Conservation (phyloP, 2,113 vertebrate species). For the Vireo altiloquus region DNA sequence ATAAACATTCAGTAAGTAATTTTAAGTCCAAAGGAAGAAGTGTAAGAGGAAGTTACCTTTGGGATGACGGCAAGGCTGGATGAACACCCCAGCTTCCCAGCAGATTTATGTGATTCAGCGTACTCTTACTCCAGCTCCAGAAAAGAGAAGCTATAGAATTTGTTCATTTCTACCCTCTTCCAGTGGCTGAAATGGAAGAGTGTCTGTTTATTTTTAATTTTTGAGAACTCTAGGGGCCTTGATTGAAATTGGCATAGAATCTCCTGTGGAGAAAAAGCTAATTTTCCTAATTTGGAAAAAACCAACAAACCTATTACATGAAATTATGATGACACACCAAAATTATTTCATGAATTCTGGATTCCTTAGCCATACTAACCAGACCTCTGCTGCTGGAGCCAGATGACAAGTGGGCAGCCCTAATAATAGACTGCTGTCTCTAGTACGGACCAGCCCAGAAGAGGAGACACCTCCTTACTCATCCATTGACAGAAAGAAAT, state of each 20-base stretch:
- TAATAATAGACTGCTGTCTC: background rate
- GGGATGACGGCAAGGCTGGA: background rate
- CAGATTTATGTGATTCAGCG: background rate
- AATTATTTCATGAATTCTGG: background rate
- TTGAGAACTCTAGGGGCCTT: background rate
- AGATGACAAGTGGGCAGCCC: fast-evolving
- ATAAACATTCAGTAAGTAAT: background rate
- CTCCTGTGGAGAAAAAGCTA: background rate
- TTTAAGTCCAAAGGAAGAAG: background rate
- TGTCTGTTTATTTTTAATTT: background rate
- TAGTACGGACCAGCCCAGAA: background rate
- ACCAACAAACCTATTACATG: background rate
- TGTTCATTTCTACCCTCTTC: background rate
- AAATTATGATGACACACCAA: background rate
- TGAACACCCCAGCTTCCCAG: background rate
- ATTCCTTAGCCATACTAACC: background rate
- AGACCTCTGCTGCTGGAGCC: fast-evolving
- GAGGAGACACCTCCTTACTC: background rate
- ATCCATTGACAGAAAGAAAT: background rate
- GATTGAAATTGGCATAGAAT: background rate
- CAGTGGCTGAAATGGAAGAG: background rate
- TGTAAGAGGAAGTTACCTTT: background rate
- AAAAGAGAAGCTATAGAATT: background rate
- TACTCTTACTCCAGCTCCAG: background rate
- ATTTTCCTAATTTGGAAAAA: background rate